Conservation (phyloP, 2,113 vertebrate species). For the Thunnus thynnus region DNA sequence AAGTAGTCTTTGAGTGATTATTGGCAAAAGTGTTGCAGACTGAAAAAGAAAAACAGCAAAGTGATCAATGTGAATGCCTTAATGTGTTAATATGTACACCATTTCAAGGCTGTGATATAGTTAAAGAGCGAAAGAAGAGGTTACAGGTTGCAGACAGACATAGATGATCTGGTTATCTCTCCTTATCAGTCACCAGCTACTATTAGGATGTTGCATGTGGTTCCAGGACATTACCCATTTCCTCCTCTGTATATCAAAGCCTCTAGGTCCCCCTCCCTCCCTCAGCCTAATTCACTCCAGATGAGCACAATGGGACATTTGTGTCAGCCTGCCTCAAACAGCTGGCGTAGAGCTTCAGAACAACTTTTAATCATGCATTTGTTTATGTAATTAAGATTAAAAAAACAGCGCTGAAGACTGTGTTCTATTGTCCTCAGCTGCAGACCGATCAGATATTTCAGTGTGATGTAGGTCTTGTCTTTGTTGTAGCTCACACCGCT, state of each 20-base stretch:
- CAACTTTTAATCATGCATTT: slow-evolving; percentile 82
- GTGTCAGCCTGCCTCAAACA: slow-evolving; percentile 76
- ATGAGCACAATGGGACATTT: slow-evolving; percentile 84
- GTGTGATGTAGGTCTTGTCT: slow-evolving; percentile 69
- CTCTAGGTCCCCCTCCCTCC: slow-evolving; percentile 56
- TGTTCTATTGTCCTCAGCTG: slow-evolving; percentile 66
- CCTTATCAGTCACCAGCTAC: slow-evolving; percentile 79
- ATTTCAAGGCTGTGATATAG: slow-evolving; percentile 22
- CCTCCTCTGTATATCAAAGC: slow-evolving; percentile 83
- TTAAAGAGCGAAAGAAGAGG: slow-evolving; percentile 23
- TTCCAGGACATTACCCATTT: slow-evolving; percentile 84
- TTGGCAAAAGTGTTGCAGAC: not conserved
- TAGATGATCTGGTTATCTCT: slow-evolving; percentile 71
- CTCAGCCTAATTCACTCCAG: slow-evolving; percentile 78
- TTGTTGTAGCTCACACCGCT: slow-evolving; percentile 55
- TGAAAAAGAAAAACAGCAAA: not conserved
- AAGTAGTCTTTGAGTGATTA: slow-evolving; percentile 14
- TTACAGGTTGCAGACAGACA: slow-evolving; percentile 52
- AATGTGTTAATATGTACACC: slow-evolving; percentile 15
- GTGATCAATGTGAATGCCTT: not conserved
- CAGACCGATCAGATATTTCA: slow-evolving; percentile 67
- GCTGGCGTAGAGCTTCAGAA: slow-evolving; percentile 69
- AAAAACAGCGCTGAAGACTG: slow-evolving; percentile 23
- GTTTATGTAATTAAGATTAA: slow-evolving; percentile 80
- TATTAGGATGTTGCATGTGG: slow-evolving; percentile 81